Base-by-base conservation (phyloP, 2,113 vertebrate species). In the Zingel zingel region DNA sequence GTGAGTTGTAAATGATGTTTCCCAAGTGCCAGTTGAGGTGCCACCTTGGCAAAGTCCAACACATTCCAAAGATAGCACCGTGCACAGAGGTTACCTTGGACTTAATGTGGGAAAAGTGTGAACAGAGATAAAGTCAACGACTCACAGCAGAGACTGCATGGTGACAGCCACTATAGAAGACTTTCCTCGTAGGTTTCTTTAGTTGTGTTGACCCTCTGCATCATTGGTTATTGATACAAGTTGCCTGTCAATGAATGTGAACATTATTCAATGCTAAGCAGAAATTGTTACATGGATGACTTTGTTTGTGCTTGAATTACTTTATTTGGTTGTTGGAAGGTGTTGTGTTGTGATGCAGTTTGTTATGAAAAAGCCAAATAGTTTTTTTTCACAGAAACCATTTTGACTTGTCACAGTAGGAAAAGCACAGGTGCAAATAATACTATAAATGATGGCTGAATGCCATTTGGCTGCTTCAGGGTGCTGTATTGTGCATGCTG, bases 11-110 rank as follows among this genome's bases (percentile, higher is more conserved):
- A 84, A 70, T 72, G 64, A 27, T 81, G 58, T 88, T 81, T 75
- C 86, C 86, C 43, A 84, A 93, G 85, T 92, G 90, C 91, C 86
- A 85, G 21, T 77, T 65, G 27, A 86, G 77, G 72, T 45, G 81
- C 74, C 67, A 57, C 67, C 25, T 58, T n/a, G 78, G 79, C 80
- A 84, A 62, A 85, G 87, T 77, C 25, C 53, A 91, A 78, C 71
- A 93, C 92, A 95, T 95, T 95, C 94, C 95, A 94, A 94, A 95
- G 92, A 94, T 89, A 62, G 79, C 83, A 43, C 61, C 30, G n/a
- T 39, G 39, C 36, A 72, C 50, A 47, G 66, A 85, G 23, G 51
- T 77, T 45, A 64, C 65, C 61, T 79, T 45, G 63, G 56, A 84
- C 65, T 51, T 16, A 6, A 73, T 10, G 74, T 77, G 59, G 48